Percentiles rank a stretch among this genome's conserved stretches.
Conservation (phyloP, 2,888 invertebrate genomes). For the Melikaiella ostensackeni region DNA sequence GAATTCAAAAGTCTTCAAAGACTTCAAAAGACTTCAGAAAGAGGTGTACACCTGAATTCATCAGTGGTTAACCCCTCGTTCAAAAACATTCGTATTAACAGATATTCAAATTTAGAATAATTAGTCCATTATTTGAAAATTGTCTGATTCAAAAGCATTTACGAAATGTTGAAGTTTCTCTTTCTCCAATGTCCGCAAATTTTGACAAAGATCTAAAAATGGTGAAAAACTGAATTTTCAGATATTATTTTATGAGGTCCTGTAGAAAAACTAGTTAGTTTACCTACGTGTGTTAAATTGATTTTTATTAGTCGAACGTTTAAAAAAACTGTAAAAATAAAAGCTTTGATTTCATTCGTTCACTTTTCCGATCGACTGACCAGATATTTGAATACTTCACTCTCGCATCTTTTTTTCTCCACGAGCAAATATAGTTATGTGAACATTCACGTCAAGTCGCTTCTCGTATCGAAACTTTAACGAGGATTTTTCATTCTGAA, state of each 20-base stretch:
- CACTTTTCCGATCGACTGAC: neutral
- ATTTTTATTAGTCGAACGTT: neutral
- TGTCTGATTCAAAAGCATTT: too few species aligned
- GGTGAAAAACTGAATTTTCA: neutral
- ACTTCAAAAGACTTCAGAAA: too few species aligned
- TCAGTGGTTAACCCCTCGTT: too few species aligned
- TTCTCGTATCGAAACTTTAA: conserved; percentile 4
- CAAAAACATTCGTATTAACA: too few species aligned
- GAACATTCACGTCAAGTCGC: neutral
- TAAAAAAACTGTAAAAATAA: neutral
- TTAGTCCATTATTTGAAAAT: too few species aligned
- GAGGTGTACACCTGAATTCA: too few species aligned
- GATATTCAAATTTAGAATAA: too few species aligned
- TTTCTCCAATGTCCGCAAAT: too few species aligned
- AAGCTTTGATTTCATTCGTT: neutral
- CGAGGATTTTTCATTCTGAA: neutral
- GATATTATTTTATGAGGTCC: neutral
- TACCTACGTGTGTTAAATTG: neutral
- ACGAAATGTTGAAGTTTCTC: too few species aligned
- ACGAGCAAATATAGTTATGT: neutral
- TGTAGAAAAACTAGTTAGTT: neutral
- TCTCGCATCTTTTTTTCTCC: neutral
- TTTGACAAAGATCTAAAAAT: too few species aligned
- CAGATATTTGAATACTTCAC: conserved; percentile 12
- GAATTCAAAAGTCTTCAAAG: too few species aligned